phyloP scores from a whole-genome alignment of 2,888 invertebrate genomes.

The Tachina fera region DNA sequence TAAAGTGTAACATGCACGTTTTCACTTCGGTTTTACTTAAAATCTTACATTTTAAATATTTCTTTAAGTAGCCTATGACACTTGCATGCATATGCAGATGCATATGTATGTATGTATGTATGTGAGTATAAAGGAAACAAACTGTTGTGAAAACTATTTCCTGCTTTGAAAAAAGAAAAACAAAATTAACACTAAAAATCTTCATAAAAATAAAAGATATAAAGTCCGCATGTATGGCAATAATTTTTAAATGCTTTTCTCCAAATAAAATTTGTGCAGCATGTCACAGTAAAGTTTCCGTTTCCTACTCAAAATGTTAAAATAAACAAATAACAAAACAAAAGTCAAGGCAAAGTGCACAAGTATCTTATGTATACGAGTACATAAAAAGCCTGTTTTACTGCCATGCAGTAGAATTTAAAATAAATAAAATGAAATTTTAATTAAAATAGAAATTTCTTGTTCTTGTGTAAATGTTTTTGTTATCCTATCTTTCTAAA shows the following conservation, averaged over 20 bases:
- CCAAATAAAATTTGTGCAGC: slow-evolving; percentile 10
- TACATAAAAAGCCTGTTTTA: not conserved
- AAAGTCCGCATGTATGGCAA: not conserved
- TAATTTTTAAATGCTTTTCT: not conserved
- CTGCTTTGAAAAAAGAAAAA: not conserved
- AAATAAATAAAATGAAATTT: slow-evolving; percentile 9
- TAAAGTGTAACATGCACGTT: too few species aligned
- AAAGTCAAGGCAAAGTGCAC: slow-evolving; percentile 38
- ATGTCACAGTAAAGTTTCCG: slow-evolving; percentile 47
- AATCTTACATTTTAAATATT: not conserved
- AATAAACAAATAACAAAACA: slow-evolving; percentile 33
- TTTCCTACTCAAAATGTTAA: slow-evolving; percentile 45
- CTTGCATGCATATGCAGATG: not conserved
- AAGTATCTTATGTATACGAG: not conserved
- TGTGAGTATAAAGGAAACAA: not conserved
- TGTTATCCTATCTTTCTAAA: slow-evolving; percentile 2
- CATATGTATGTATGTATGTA: too few species aligned
- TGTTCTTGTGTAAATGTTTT: slow-evolving; percentile 21
- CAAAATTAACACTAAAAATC: not conserved
- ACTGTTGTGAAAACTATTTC: slow-evolving; percentile 5
- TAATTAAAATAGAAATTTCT: slow-evolving; percentile 43
- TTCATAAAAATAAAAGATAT: not conserved
- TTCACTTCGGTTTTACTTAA: not conserved
- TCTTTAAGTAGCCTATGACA: not conserved
- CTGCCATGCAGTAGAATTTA: not conserved